A percentile compares a stretch with the other conserved stretches of the same genome.
phyloP scores from a whole-genome alignment of 2,113 vertebrate species.

The Nanorana parkeri region DNA sequence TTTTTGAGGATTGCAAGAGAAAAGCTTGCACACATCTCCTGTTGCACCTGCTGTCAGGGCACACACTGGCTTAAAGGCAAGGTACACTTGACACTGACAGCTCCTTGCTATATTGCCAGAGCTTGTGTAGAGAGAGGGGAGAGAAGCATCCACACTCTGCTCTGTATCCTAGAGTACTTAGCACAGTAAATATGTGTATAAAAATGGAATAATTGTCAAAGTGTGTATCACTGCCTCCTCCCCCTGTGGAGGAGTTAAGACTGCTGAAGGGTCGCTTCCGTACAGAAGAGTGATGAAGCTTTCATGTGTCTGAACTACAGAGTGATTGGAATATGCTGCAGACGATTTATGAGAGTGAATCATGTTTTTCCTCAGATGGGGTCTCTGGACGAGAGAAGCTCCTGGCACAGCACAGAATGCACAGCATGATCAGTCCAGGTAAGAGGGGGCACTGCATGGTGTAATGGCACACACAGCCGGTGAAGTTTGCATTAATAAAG shows the following conservation, averaged over 20 bases:
- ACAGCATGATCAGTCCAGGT: constrained; percentile 97
- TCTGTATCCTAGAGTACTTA: constrained; percentile 31
- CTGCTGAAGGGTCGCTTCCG: constrained; percentile 77
- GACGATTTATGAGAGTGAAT: constrained; percentile 99
- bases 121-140: background rate
- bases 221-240: constrained; percentile 50
- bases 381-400: constrained; percentile 88
- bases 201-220: constrained; percentile 63
- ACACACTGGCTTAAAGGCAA: constrained; percentile 16
- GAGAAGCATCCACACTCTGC: background rate
- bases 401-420: constrained; percentile 88
- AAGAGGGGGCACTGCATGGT: constrained; percentile 64
- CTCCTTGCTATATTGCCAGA: background rate
- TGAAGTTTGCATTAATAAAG: background rate
- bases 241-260: constrained; percentile 77
- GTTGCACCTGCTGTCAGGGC: constrained; percentile 74
- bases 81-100: background rate
- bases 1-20: background rate
- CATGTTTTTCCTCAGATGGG: constrained; percentile 94
- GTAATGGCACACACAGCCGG: background rate
- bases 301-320: constrained; percentile 84
- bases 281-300: constrained; percentile 79
- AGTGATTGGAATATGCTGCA: constrained; percentile 96
- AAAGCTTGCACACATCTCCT: background rate
- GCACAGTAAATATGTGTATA: constrained; percentile 48